These are phyloP conservation scores for Eurytoma californica DNA, from an alignment of 2,888 invertebrate species.

Conservation along the genomic window DNA sequence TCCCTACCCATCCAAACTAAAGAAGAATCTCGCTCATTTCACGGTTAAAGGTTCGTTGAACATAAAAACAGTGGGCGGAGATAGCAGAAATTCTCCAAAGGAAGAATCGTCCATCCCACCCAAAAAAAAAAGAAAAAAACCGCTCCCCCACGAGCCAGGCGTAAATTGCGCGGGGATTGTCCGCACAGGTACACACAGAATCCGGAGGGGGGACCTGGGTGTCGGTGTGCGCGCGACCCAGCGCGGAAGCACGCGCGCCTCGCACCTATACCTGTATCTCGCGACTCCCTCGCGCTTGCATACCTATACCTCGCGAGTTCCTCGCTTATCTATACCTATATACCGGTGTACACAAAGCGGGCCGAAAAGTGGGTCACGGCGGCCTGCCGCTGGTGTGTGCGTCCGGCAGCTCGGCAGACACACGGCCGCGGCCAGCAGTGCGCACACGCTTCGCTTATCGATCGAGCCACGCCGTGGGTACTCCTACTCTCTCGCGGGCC, in stretches of 20 bases:
- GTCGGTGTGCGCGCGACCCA: background rate
- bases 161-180: background rate
- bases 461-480: constrained; percentile 66
- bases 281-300: background rate
- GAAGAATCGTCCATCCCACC: background rate
- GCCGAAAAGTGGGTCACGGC: constrained; percentile 68
- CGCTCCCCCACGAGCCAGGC: background rate
- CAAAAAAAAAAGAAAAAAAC: background rate
- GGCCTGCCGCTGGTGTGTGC: background rate
- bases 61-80: too few species aligned
- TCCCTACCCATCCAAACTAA: too few species aligned
- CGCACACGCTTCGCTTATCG: constrained; percentile 74
- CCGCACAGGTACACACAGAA: background rate
- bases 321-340: background rate
- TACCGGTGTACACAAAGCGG: background rate
- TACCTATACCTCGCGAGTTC: background rate
- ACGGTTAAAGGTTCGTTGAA: too few species aligned
- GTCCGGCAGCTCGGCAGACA: background rate
- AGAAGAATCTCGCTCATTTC: too few species aligned
- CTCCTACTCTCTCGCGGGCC: constrained; percentile 35
- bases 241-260: constrained; percentile 11
- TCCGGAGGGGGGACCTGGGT: background rate
- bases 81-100: too few species aligned
- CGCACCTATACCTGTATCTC: background rate
- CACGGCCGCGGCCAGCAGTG: constrained; percentile 14